Base-by-base conservation (phyloP, 2,797 vertebrate genomes). In the Ibycter americanus region DNA sequence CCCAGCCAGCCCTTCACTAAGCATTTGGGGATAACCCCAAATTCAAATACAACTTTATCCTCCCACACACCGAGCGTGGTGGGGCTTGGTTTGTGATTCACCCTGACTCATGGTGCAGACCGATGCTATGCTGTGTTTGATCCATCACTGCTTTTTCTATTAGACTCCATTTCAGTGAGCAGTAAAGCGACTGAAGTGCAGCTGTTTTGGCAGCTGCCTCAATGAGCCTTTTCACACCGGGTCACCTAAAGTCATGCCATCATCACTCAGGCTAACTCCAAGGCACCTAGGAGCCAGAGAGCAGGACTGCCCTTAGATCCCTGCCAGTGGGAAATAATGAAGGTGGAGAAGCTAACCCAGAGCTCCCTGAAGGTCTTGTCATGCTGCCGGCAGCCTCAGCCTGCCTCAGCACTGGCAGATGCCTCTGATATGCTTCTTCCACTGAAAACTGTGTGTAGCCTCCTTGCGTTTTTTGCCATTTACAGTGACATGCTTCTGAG, bases 1-100 rank as follows among this genome's bases (percentile, higher is more conserved):
- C 32, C 34, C 52, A 21, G 21, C 5, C 81, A 89, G 58, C 27
- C 29, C 71, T 32, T 51, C 56, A 1, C 18, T 15, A 10, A 58
- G 56, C 14, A 5, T 31, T 15, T 55, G 31, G 38, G 21, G 54
- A 31, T 9, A 38, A 23, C 51, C 49, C 63, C 54, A 40, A n/a
- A 17, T 32, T 15, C 25, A 26, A 13, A 26, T 3, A 14, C 0
- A 4, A 44, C 56, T 71, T 54, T 49, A 51, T 40, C 32, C 32
- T 47, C 32, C 73, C 1, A 19, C 0, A 0, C 52, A 32, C 2
- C 0, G 1, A 73, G 72, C 0, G 0, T 3, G 17, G 59, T 8
- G 18, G 59, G 72, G 17, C 5, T 25, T 3, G 11, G 11, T 40
- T 31, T 22, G 52, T 77, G 83, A 77, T 55, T 79, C 68, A 79